These are phyloP conservation scores for Cosmorhoe ocellata DNA, from an alignment of 2,888 invertebrate genomes.

Conservation along the genomic window DNA sequence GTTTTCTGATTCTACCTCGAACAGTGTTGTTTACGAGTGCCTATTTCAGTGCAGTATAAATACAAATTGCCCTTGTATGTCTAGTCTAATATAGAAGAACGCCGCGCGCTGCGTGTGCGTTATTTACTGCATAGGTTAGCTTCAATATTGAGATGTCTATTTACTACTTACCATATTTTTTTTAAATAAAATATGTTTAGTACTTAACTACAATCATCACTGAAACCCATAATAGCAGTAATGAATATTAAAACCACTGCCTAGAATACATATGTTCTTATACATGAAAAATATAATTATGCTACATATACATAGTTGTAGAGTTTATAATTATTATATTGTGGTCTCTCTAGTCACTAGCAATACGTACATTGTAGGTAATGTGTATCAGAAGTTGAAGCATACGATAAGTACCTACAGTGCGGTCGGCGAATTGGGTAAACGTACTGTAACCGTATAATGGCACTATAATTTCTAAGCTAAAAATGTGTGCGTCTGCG, in stretches of 20 bases:
- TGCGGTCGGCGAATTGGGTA: no score
- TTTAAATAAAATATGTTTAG: background rate
- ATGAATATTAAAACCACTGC: background rate
- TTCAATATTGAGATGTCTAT: conserved; percentile 1
- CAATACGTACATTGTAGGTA: background rate
- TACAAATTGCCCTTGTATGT: conserved; percentile 5
- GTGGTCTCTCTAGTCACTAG: background rate
- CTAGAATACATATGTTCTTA: no score
- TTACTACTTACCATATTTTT: conserved; percentile 2
- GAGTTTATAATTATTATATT: no score
- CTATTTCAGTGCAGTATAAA: conserved; percentile 17
- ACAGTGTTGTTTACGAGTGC: conserved; percentile 25
- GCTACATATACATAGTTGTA: no score
- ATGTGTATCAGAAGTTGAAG: no score
- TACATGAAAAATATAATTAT: no score
- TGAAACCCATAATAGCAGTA: background rate
- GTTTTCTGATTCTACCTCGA: conserved; percentile 20
- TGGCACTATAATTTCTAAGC: no score
- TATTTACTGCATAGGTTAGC: conserved; percentile 1
- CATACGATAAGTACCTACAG: no score
- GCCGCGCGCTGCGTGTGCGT: background rate
- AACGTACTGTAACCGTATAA: no score
- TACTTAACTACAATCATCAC: background rate
- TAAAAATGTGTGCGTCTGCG: no score
- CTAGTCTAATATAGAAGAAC: background rate